Percentiles rank a stretch among this genome's conserved stretches.
These are phyloP conservation scores for Formica selysi DNA, from an alignment of 1,140 invertebrate genomes.

Conservation along the genomic window DNA sequence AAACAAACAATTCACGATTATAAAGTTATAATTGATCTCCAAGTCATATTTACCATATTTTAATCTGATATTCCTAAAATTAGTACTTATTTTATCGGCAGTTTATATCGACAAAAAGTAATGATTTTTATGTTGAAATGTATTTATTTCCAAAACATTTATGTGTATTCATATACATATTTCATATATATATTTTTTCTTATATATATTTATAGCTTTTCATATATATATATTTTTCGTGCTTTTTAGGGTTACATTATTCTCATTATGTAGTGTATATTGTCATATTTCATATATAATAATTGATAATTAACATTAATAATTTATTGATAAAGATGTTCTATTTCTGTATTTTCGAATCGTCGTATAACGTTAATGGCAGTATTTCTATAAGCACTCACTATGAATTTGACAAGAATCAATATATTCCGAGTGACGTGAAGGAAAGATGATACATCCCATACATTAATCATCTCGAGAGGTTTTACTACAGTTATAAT, in stretches of 20 bases:
- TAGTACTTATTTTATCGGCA: conserved; percentile 29
- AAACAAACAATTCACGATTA: conserved; percentile 28
- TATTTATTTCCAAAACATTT: background rate
- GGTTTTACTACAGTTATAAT: conserved; percentile 28
- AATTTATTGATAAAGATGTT: background rate
- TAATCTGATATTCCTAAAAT: conserved; percentile 21
- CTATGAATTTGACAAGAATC: conserved; percentile 43
- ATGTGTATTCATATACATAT: background rate
- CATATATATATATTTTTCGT: no score
- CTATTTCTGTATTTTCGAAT: conserved; percentile 26
- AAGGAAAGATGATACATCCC: conserved; percentile 14
- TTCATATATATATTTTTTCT: background rate
- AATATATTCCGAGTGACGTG: conserved; percentile 13
- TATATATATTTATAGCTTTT: background rate
- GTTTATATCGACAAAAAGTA: background rate
- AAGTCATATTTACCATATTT: background rate
- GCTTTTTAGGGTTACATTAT: no score
- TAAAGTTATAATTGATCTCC: background rate
- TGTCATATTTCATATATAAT: background rate
- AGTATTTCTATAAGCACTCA: background rate
- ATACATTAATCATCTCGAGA: conserved; percentile 58
- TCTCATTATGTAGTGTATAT: background rate
- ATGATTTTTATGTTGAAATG: background rate
- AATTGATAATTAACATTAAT: background rate
- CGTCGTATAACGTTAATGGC: background rate